Evolutionary conservation across 2,888 invertebrate genomes (phyloP), one percentile per base, ranked within the genome.

Genomic region (Conops quadrifasciatus): DNA sequence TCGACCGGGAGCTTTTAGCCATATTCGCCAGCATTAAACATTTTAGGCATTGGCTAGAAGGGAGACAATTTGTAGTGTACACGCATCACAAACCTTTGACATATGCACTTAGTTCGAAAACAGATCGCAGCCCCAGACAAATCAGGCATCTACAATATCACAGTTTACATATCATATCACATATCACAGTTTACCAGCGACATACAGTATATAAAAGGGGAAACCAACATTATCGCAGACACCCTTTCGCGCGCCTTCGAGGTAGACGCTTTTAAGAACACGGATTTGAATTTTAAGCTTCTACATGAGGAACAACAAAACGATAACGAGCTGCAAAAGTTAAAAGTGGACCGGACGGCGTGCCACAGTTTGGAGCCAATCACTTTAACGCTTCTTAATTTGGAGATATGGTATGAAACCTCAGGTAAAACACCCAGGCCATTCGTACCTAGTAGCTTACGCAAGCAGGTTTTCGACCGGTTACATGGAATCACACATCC

Each of bases 91-190:
- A 43, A 62, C 43, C 16, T 19, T 19, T 43, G 7, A 62, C 36
- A n/a, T 43, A 11, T n/a, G 60, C 28, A 19, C 21, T 62, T 21
- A 36, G n/a, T 62, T 62, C 43, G n/a, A 62, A 62, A 62, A 7
- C 28, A 11, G 36, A 62, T 1, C 43, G 43, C 11, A 62, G 60
- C 19, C 43, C 60, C 4, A 43, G 43, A 62, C 60, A 62, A 62
- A 62, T 4, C 2, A 3, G 60, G 30, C 43, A 43, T 56, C 15
- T n/a, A 3, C n/a, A n/a, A n/a, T n/a, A n/a, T n/a, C n/a, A n/a
- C n/a, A n/a, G n/a, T n/a, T n/a, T n/a, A n/a, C n/a, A n/a, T n/a
- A n/a, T n/a, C n/a, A n/a, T n/a, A n/a, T n/a, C n/a, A n/a, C n/a
- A n/a, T n/a, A n/a, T n/a, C n/a, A 4, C 19, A 56, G 21, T 56